Percentiles rank a stretch among this genome's conserved stretches.
Evolutionary conservation across 2,113 vertebrate genomes (phyloP).

Genomic region (Saccopteryx leptura): DNA sequence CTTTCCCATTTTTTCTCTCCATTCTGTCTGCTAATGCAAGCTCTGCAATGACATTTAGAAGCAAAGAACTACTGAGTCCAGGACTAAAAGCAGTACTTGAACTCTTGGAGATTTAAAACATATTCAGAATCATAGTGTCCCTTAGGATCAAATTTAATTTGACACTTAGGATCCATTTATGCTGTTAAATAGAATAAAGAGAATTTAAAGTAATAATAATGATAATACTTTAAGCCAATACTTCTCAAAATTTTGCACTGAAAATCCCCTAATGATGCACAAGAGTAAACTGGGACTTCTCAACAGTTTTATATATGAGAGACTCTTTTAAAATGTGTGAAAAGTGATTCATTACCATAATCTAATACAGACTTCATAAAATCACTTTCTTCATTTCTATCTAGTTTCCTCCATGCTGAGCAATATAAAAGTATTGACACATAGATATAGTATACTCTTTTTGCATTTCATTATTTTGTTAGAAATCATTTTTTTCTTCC

Average conservation of each 20-base stretch:
- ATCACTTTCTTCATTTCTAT: conserved; percentile 45
- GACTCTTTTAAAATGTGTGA: conserved; percentile 26
- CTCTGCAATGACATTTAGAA: neutral
- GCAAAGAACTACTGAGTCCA: neutral
- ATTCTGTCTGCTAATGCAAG: neutral
- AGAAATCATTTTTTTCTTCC: conserved; percentile 5
- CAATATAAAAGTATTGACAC: neutral
- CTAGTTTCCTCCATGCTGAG: conserved; percentile 1
- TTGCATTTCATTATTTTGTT: neutral
- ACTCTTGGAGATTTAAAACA: neutral
- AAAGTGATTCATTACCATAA: conserved; percentile 12
- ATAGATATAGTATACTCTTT: neutral
- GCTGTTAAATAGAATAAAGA: conserved; percentile 16
- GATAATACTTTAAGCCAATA: neutral
- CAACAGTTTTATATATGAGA: neutral
- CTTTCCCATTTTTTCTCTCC: neutral
- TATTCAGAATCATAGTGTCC: neutral
- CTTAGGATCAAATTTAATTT: conserved; percentile 21
- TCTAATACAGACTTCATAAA: conserved; percentile 29
- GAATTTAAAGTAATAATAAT: conserved; percentile 7
- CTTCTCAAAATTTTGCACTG: neutral
- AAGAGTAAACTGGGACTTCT: conserved; percentile 33
- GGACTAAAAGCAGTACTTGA: neutral
- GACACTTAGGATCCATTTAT: neutral
- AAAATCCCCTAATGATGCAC: neutral